These are phyloP conservation scores for Pogonus chalceus DNA, from an alignment of 1,140 invertebrate species.

Conservation along the genomic window DNA sequence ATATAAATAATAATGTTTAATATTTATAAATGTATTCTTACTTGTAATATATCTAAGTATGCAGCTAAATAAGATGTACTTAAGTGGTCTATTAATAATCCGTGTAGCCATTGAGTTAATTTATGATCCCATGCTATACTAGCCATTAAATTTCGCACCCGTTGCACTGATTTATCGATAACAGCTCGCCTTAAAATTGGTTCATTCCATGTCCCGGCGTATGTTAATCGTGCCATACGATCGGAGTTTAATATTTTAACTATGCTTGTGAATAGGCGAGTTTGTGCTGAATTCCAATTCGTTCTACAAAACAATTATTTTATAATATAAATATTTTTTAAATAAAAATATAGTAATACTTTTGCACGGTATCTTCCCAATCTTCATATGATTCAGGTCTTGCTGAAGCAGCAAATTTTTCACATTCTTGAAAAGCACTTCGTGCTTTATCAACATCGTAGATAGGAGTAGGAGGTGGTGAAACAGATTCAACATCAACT, in stretches of 20 bases:
- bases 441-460: conserved; percentile 56
- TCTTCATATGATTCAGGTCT: conserved; percentile 50
- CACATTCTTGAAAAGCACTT: conserved; percentile 62
- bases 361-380: conserved; percentile 60
- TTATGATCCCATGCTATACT: conserved; percentile 58
- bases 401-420: conserved; percentile 50
- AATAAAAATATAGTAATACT: conserved; percentile 33
- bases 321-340: background rate
- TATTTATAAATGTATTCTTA: conserved; percentile 16
- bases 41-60: conserved; percentile 69
- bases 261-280: conserved; percentile 54
- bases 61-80: conserved; percentile 55
- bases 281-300: conserved; percentile 56
- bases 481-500: conserved; percentile 39
- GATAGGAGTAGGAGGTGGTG: conserved; percentile 28
- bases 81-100: conserved; percentile 58
- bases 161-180: conserved; percentile 59
- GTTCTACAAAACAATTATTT: conserved; percentile 35
- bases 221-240: conserved; percentile 53
- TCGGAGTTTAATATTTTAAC: conserved; percentile 61
- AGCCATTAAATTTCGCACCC: conserved; percentile 56
- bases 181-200: conserved; percentile 55
- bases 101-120: conserved; percentile 70
- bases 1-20: conserved; percentile 5
- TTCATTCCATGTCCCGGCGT: conserved; percentile 45